Evolutionary conservation across 2,113 vertebrate genomes (phyloP), one percentile per base, ranked within the genome.

Genomic region (Datnioides undecimradiatus): DNA sequence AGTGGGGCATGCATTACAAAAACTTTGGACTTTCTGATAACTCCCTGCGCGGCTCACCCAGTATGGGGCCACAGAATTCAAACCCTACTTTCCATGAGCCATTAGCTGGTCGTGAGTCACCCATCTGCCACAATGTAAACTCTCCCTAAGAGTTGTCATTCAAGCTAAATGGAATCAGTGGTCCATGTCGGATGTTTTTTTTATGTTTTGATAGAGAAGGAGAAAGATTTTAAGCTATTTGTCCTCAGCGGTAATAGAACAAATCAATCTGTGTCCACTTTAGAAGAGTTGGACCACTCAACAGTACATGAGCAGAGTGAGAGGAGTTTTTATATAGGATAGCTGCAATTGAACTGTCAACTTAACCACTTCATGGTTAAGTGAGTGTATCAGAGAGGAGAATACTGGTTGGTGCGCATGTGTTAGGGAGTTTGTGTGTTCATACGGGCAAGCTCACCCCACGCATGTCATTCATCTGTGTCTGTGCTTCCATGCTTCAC

Each of bases 301-400:
- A 63, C 65, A 74, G 64, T 34, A 76, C 27, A 80, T 57, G 41
- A 88, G 77, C 58, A 69, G 31, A 87, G 65, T 12, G 45, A 79
- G 73, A 66, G 64, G 19, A 29, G 55, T 60, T 75, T 81, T 73
- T 82, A 57, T 70, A 90, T 16, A 65, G 41, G 55, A 75, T 17
- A 73, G 79, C 78, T 76, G 79, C 82, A 82, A 94, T 91, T 94
- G 90, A 93, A 89, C 88, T 79, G 93, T 91, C 94, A 94, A 85
- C 84, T 87, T 84, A 85, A 91, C 45, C 79, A 85, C 88, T 84
- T 88, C 74, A 90, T 86, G 91, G 84, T 88, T 93, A 93, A 91
- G 85, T 87, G 80, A 90, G 86, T 81, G 80, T 58, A 79, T 67
- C 82, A 46, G 69, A 78, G 81, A 79, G 70, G 86, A 82, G 69